phyloP scores from a whole-genome alignment of 2,113 vertebrate genomes.

The Vombatus ursinus region DNA sequence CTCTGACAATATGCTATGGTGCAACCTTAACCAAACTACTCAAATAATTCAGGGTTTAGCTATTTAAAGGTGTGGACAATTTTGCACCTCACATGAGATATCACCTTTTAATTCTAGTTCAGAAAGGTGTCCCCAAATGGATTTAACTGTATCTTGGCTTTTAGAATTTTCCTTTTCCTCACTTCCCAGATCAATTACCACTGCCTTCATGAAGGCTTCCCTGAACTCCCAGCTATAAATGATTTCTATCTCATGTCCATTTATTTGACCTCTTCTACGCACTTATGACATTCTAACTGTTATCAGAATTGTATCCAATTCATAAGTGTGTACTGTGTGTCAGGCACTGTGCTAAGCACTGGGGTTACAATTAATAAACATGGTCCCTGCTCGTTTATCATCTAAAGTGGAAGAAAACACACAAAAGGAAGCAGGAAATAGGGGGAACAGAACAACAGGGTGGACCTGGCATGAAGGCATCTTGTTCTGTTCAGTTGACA shows the following conservation, averaged over 20 bases:
- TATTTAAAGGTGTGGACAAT: background rate
- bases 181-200: too few relatives aligned
- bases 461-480: background rate
- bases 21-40: background rate
- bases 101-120: background rate
- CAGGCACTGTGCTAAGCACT: background rate
- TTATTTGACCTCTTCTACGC: background rate
- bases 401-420: background rate
- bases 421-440: background rate
- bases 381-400: background rate
- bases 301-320: background rate
- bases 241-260: background rate
- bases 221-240: background rate
- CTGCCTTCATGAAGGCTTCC: too few relatives aligned
- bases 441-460: background rate
- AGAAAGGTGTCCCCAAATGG: background rate
- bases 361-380: background rate
- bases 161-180: background rate
- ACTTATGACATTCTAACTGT: background rate
- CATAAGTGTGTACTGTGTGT: background rate
- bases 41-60: background rate
- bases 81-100: background rate
- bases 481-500: background rate
- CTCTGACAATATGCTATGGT: background rate
- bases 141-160: background rate